Conservation (phyloP, 1,140 invertebrate genomes). For the Drosophila auraria region DNA sequence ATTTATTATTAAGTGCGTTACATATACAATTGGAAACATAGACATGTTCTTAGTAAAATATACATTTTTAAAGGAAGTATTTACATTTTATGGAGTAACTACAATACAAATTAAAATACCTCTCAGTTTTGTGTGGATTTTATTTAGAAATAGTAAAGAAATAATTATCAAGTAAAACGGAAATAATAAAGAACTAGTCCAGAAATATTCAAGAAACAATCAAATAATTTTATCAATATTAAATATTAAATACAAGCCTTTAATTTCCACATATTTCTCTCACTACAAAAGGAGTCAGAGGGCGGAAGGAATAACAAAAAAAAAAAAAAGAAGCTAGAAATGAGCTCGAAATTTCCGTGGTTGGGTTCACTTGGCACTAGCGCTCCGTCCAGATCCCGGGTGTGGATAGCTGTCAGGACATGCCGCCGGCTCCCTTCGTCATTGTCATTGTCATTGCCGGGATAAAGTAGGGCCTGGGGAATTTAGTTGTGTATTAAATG, state of each 20-base stretch:
- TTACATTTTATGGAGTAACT: too few relatives aligned
- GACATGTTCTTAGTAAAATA: too few relatives aligned
- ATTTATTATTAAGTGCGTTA: too few relatives aligned
- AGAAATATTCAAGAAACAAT: not conserved
- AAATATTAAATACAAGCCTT: not conserved
- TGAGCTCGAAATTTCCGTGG: constrained; percentile 29
- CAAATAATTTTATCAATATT: not conserved
- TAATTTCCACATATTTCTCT: not conserved
- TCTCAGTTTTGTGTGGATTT: too few relatives aligned
- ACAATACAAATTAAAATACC: too few relatives aligned
- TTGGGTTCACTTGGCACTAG: constrained; percentile 18
- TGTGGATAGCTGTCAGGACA: constrained; percentile 19
- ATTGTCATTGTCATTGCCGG: constrained; percentile 31
- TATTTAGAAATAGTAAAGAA: too few relatives aligned
- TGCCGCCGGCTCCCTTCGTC: constrained; percentile 22
- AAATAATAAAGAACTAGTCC: too few relatives aligned
- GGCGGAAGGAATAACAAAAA: not conserved
- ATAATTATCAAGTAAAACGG: too few relatives aligned
- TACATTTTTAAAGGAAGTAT: too few relatives aligned
- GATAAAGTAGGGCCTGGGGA: constrained; percentile 59
- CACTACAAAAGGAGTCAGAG: not conserved
- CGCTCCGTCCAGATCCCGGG: constrained; percentile 20
- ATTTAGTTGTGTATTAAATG: constrained; percentile 37
- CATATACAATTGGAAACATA: too few relatives aligned
- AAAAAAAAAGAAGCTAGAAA: constrained; percentile 31